Evolutionary conservation across 2,888 invertebrate genomes (phyloP).

Genomic region (Nephrocerus scutellatus): DNA sequence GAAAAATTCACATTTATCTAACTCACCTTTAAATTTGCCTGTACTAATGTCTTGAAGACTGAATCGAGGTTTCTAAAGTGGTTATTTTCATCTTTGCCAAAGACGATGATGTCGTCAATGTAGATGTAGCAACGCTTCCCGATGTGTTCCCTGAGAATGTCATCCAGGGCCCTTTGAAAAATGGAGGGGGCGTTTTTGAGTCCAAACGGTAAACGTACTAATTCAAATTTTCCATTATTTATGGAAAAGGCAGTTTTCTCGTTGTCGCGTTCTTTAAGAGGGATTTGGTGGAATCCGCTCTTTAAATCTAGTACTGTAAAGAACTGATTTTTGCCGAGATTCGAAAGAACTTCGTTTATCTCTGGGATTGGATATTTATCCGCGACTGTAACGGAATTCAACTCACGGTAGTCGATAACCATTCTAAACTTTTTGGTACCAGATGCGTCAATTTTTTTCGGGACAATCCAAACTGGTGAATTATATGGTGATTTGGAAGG

Average conservation of each 20-base stretch:
- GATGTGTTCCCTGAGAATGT: slow-evolving; percentile 9
- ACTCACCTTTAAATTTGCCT: slow-evolving; percentile 4
- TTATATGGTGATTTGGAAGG: no score
- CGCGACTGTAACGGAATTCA: no score
- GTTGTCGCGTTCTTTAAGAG: slow-evolving; percentile 2
- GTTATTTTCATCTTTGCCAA: slow-evolving; percentile 1
- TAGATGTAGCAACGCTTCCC: slow-evolving; percentile 13
- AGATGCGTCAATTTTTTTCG: no score
- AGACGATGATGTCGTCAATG: slow-evolving; percentile 13
- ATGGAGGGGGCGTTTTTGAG: slow-evolving; percentile 13
- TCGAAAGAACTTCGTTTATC: no score
- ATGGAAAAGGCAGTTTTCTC: slow-evolving; percentile 7
- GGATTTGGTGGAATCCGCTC: slow-evolving; percentile 17
- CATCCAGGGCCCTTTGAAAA: slow-evolving; percentile 6
- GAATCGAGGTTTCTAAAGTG: not conserved
- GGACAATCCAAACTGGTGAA: no score
- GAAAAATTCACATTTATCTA: slow-evolving; percentile 14
- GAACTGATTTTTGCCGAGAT: no score
- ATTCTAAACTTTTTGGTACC: no score
- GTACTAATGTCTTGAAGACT: slow-evolving; percentile 3
- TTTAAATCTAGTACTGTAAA: no score
- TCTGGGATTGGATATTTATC: no score
- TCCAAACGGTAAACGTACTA: slow-evolving; percentile 12
- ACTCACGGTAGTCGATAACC: no score
- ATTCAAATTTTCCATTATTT: slow-evolving; percentile 12